Evolutionary conservation across 2,797 vertebrate species (phyloP), one percentile per base, ranked within the genome.

Genomic region (Stomatorhinus walkeri): DNA sequence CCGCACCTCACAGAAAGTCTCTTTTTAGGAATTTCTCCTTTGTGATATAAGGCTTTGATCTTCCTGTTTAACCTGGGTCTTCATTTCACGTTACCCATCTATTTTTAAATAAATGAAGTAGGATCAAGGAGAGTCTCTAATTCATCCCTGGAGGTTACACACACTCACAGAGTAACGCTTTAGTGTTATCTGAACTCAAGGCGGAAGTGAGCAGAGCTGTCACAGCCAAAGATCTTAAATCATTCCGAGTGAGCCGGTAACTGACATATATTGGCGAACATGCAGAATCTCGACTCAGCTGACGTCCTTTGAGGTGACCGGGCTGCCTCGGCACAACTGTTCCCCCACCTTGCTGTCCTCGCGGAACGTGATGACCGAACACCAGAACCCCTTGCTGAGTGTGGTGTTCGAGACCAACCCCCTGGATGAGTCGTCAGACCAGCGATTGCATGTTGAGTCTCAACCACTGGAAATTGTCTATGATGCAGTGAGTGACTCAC

Each of bases 341-440:
- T 95, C 96, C 43, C 98, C 98, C 0, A 95, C 93, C 49, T 94
- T 99, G 12, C 92, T 99, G 14, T 98, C 98, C 88, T 97, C 98
- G 49, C 94, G 94, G 54, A 97, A 95, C 0, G 94, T 93, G 24
- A 95, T 94, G 64, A 95, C 95, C 0, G 95, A 93, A 68, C 83
- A 95, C 72, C 94, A 94, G 52, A 94, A 92, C 19, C 97, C 96
- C 2, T 95, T 99, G 51, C 94, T 99, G 48, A 96, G 92, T 89
- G 94, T 99, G 90, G 95, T 96, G 92, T 99, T 99, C 94, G 98
- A 99, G 92, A 99, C 96, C 86, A 99, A 99, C 92, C 98, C 98
- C 0, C 91, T 98, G 91, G 97, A 99, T 91, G 95, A 95, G 81
- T 93, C 91, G 2, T 96, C 95, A 32, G 95, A 98, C 94, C 98